Base-by-base conservation (phyloP, 2,797 vertebrate genomes). In the Gambusia yucatana region DNA sequence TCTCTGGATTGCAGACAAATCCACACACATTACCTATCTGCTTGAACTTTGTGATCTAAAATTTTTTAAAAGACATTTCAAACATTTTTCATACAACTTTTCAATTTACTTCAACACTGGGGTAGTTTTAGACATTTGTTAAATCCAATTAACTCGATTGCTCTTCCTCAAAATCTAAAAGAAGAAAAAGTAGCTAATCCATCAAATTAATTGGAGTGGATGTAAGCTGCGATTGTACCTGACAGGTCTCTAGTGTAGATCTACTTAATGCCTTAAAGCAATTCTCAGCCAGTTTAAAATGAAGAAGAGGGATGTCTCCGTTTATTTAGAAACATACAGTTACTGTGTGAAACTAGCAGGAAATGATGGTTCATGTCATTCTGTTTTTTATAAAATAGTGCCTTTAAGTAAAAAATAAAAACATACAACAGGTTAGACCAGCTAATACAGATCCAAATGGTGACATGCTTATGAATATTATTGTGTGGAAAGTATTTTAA, bases 181-280 rank as follows among this genome's bases (percentile, higher is more conserved):
- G 47, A 65, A 6, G 16, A 81, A 43, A 76, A 77, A 6, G 16
- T 79, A 87, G 55, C 39, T 50, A 82, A 89, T 88, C 83, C 75
- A 84, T 89, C 84, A 85, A 55, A 83, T 83, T 88, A 86, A 89
- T 84, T 85, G 82, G 73, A 79, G 76, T 77, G 39, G 82, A 72
- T 72, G 72, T 63, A 70, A 75, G 73, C 73, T 69, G 61, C 48
- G 65, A 69, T 75, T 77, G 52, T 75, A 75, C 43, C 69, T 61
- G 75, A 79, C 72, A 77, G 39, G 73, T 76, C 73, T 74, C 70
- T 67, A 67, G 74, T 36, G 3, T 76, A 84, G 77, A 82, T 36
- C 44, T 78, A 72, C 20, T 33, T 48, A 67, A 59, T 79, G 44
- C 70, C 75, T 20, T 36, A 71, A 76, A 72, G 61, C 20, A 47